Evolutionary conservation across 2,797 vertebrate genomes (phyloP), one percentile per base, ranked within the genome.

Genomic region (Squalus acanthias): DNA sequence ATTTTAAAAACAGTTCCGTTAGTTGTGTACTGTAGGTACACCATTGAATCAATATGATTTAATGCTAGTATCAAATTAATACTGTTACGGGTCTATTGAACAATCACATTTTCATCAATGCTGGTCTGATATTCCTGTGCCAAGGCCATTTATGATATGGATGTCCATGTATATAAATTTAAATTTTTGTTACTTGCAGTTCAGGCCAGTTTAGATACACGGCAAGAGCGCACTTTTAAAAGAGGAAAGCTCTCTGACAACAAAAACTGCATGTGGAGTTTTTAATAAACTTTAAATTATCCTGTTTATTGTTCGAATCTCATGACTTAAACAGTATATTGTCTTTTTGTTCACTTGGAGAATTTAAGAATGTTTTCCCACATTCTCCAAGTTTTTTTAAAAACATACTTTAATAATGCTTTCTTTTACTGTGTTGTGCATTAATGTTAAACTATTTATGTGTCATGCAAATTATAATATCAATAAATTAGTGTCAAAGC

Each of bases 401-500:
- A 20, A 88, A 63, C 63, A 76, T 29, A 57, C 46, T 57, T 76
- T 95, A 95, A 74, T 95, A 57, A 95, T 26, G 46, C 70, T 60
- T 95, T 53, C 70, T 95, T 95, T 95, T 76, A 60, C 46, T 26
- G 69, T 76, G 50, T 39, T 29, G 50, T 95, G 69, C 94, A 95
- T 95, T 74, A 95, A 57, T 57, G 26, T 76, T 76, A 95, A 95
- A 74, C 24, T 57, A 76, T 95, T 95, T 76, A 7, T 57, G 29
- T 91, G 70, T 53, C 46, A 12, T 76, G 29, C 26, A 76, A 95
- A 95, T 95, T 74, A 95, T 74, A 95, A 95, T 74, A 72, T 95
- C 94, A 95, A 95, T 95, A 95, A 95, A 95, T 95, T 95, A 95
- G 26, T 57, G 94, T 95, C 70, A 95, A 95, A 76, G 94, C 70